Percentiles rank a stretch among this genome's conserved stretches.
Conservation (phyloP, 2,888 invertebrate species). For the Deilephila elpenor region DNA sequence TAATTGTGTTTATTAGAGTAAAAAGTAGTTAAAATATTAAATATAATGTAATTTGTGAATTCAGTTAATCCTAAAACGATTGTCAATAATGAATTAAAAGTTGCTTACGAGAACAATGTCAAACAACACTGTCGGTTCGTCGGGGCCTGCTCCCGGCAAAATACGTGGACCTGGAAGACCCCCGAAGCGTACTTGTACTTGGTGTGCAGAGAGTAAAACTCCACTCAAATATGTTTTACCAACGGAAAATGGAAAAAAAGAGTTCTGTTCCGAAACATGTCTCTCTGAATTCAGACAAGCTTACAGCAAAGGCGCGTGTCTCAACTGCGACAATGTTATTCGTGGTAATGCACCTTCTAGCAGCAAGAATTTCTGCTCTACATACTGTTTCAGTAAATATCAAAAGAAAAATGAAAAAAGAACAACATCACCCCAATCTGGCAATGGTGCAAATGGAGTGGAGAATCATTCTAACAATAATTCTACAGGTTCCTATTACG, state of each 20-base stretch:
- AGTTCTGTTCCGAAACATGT: conserved; percentile 96
- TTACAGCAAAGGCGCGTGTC: conserved; percentile 93
- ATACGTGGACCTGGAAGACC: conserved; percentile 90
- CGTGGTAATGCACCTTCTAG: conserved; percentile 89
- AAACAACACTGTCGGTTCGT: conserved; percentile 82
- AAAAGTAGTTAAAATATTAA: conserved; percentile 42
- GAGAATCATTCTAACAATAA: conserved; percentile 80
- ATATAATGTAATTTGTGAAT: conserved; percentile 63
- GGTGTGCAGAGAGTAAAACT: conserved; percentile 94
- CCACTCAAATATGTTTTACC: conserved; percentile 94
- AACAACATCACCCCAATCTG: conserved; percentile 81
- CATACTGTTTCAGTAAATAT: conserved; percentile 92
- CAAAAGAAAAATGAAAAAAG: conserved; percentile 89
- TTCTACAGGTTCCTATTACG: conserved; percentile 90
- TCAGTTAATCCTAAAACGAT: conserved; percentile 42
- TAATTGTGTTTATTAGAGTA: conserved; percentile 34
- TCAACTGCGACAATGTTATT: conserved; percentile 94
- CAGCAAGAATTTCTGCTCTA: conserved; percentile 93
- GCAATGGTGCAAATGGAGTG: conserved; percentile 79
- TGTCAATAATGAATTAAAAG: conserved; percentile 67
- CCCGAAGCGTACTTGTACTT: conserved; percentile 92
- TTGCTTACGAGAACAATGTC: conserved; percentile 66
- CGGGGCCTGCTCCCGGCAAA: conserved; percentile 85
- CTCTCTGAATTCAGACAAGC: conserved; percentile 95
- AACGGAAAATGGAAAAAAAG: conserved; percentile 94